Percentiles rank a stretch among this genome's conserved stretches.
Evolutionary conservation across 2,797 vertebrate genomes (phyloP).

Genomic region (Prunella strophiata): DNA sequence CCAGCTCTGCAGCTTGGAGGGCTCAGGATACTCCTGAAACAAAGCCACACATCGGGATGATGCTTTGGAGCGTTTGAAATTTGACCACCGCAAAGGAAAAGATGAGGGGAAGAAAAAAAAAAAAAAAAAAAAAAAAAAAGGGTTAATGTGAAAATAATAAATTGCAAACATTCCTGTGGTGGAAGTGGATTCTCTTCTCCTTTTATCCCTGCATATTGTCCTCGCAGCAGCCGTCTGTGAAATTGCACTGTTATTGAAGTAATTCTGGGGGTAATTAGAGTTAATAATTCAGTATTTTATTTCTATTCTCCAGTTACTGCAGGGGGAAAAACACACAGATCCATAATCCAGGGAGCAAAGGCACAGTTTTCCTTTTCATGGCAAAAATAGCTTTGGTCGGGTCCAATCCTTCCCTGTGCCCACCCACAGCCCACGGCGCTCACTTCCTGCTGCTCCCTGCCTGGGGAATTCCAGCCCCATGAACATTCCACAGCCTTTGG

Average conservation of each 20-base stretch:
- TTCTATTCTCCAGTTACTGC: constrained; percentile 75
- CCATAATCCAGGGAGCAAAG: constrained; percentile 50
- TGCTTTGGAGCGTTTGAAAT: neutral
- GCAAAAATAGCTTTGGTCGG: constrained; percentile 36
- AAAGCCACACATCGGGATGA: neutral
- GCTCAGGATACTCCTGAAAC: neutral
- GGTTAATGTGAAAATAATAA: constrained; percentile 72
- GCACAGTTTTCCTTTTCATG: neutral
- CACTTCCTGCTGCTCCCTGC: neutral
- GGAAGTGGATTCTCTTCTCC: constrained; percentile 72
- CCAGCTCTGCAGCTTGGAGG: neutral
- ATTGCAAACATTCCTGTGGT: constrained; percentile 76
- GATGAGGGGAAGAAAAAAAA: neutral
- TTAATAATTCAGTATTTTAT: constrained; percentile 78
- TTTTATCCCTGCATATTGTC: constrained; percentile 69
- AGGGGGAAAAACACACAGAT: constrained; percentile 51
- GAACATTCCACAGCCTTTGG: neutral
- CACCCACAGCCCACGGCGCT: neutral
- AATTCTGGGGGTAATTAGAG: constrained; percentile 78
- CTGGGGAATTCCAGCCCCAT: neutral
- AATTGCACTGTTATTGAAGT: constrained; percentile 76
- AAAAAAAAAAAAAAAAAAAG: neutral
- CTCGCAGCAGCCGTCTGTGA: constrained; percentile 76
- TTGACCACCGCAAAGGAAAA: constrained; percentile 3
- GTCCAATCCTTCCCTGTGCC: neutral